Evolutionary conservation across 2,113 vertebrate genomes (phyloP).

Genomic region (Holacanthus passer): DNA sequence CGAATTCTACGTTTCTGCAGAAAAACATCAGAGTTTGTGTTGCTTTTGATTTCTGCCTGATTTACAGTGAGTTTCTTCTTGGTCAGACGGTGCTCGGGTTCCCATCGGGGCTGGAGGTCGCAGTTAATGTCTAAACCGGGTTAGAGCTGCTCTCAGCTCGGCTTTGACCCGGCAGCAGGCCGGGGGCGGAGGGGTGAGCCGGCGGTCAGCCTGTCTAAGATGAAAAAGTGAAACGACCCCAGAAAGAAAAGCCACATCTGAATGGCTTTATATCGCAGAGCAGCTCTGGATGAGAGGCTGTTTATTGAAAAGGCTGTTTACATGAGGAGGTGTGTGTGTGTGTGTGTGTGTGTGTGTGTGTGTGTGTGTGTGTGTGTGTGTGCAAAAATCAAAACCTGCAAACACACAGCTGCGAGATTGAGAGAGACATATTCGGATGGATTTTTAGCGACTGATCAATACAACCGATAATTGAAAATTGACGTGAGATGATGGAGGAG

Average conservation of each 20-base stretch:
- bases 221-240: constrained; percentile 85
- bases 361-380: not conserved
- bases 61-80: not conserved
- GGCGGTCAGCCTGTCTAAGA: constrained; percentile 85
- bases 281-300: constrained; percentile 13
- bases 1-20: not conserved
- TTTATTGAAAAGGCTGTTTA: not conserved
- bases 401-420: too few relatives aligned
- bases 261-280: constrained; percentile 69
- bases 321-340: not conserved
- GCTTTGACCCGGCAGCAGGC: constrained; percentile 82
- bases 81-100: constrained; percentile 27
- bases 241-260: constrained; percentile 77
- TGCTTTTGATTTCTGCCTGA: not conserved
- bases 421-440: too few relatives aligned
- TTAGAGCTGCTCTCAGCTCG: constrained; percentile 78
- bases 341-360: not conserved
- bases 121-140: constrained; percentile 83
- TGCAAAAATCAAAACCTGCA: too few relatives aligned
- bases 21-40: not conserved
- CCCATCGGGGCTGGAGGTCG: constrained; percentile 69
- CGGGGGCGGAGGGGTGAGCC: constrained; percentile 80
- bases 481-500: too few relatives aligned
- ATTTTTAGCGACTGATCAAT: too few relatives aligned
- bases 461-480: too few relatives aligned